Evolutionary conservation across 2,113 vertebrate genomes (phyloP), one percentile per base, ranked within the genome.

Genomic region (Embiotoca jacksoni): DNA sequence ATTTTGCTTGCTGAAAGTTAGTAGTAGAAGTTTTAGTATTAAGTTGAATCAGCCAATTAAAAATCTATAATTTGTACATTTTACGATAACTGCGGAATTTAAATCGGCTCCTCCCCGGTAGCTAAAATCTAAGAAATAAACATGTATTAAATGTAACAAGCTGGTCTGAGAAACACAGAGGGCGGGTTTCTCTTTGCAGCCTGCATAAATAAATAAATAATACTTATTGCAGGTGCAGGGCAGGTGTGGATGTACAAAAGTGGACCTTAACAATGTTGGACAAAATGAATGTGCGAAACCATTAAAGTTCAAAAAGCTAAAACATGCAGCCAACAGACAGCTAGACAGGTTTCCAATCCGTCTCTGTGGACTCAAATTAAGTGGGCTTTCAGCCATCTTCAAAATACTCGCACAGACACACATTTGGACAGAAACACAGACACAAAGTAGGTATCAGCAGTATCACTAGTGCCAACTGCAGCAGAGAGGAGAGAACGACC

Each of bases 361-460:
- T 69, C 61, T 76, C 54, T 62, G n/a, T 2, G 7, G 47, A 55
- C 23, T 6, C 30, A 63, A 68, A 59, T 55, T n/a, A 60, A 55
- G 35, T 62, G 2, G 32, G 76, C 50, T 72, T 52, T 50, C 70
- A 36, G 83, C 74, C 44, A 69, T 47, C 39, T 68, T 68, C 7
- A 66, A 46, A 23, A 62, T 37, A 60, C 78, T 57, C 53, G 6
- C 36, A 55, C 31, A 3, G 39, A 66, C 46, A 54, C 44, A 72
- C 44, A 37, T 13, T 31, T 61, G 23, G 23, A 23, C 23, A 23
- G 23, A 41, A 37, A 82, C 39, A 82, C 39, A 61, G 62, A 69
- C 65, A 77, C 64, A 73, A 53, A 71, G 62, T 31, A 68, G 55
- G 67, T 70, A 74, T 88, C 76, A 67, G 79, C 66, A 76, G 56